Base-by-base conservation (phyloP, 2,888 invertebrate species). In the Tenodera sinensis region DNA sequence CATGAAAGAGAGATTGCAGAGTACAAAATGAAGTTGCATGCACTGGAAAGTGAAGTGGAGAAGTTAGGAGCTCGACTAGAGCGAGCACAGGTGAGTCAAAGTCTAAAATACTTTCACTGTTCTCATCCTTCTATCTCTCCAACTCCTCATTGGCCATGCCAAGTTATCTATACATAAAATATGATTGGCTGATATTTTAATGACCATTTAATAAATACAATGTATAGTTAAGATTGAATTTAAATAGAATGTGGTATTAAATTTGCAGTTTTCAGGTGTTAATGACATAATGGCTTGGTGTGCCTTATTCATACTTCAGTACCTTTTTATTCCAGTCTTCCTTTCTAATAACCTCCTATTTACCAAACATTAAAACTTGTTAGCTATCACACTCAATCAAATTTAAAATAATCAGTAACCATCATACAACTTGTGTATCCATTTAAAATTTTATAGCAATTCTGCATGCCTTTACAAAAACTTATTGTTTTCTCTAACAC, bases 1-100 rank as follows among this genome's bases (percentile, higher is more conserved):
- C 98, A 98, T 93, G 93, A 94, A 90, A 95, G 98, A 92, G 98
- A 98, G 93, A 96, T 98, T 92, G 98, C 98, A 88, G 99, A 99
- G 93, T 98, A 98, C 92, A 98, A 98, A 94, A 97, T 98, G 96
- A 98, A 98, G 93, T 95, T 98, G 90, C 98, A 98, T 92, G 96
- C 97, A 27, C 94, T 98, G 89, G 98, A 98, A 93, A 98, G 98
- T 91, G 98, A 98, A 94, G 98, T 98, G 20, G 97, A 98, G 93
- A 97, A 98, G 93, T 94, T 97, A 89, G 97, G 97, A 89, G 97
- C 97, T 54, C 95, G 98, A 90, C 94, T 98, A 91, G 98, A 98
- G 93, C 95, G 98, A 92, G 97, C 97, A 34, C 97, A 97, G 92
- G 54, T 71, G 54, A 71, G 54, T 71, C 20, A 71, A 15, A 71